phyloP scores from a whole-genome alignment of 2,797 vertebrate species.

The Arnoldichthys spilopterus region DNA sequence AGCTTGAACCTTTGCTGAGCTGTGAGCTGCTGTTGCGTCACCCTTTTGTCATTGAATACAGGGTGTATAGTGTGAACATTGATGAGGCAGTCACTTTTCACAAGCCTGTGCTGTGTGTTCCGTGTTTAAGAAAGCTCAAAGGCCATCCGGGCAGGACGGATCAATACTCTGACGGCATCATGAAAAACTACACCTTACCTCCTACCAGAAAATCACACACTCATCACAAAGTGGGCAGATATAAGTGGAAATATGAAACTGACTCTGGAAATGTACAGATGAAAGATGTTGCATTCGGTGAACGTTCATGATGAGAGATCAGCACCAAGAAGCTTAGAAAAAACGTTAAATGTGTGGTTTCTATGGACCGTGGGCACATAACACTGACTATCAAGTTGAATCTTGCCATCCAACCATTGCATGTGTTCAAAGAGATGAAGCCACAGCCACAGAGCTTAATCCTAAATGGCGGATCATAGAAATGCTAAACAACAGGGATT shows the following conservation, averaged over 20 bases:
- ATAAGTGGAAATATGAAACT: not conserved
- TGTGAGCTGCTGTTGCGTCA: not conserved
- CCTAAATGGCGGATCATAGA: not conserved
- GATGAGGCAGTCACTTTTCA: not conserved
- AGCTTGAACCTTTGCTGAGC: not conserved
- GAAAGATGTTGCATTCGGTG: not conserved
- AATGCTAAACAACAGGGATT: not conserved
- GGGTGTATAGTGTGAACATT: not conserved
- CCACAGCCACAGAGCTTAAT: too few species aligned
- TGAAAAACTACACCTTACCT: constrained; percentile 13
- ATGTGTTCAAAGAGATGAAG: too few species aligned
- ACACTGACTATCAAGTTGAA: too few species aligned
- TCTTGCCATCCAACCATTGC: too few species aligned
- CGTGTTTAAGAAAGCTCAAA: not conserved
- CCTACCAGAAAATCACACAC: not conserved
- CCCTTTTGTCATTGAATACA: not conserved
- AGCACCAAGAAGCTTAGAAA: not conserved
- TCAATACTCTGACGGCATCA: not conserved
- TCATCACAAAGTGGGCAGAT: constrained; percentile 5
- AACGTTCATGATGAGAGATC: not conserved
- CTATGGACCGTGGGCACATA: not conserved
- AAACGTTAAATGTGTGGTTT: too few species aligned
- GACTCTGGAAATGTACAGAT: not conserved
- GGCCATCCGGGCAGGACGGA: not conserved
- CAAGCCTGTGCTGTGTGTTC: not conserved